phyloP scores from a whole-genome alignment of 1,140 invertebrate genomes.

The Trichonephila inaurata region DNA sequence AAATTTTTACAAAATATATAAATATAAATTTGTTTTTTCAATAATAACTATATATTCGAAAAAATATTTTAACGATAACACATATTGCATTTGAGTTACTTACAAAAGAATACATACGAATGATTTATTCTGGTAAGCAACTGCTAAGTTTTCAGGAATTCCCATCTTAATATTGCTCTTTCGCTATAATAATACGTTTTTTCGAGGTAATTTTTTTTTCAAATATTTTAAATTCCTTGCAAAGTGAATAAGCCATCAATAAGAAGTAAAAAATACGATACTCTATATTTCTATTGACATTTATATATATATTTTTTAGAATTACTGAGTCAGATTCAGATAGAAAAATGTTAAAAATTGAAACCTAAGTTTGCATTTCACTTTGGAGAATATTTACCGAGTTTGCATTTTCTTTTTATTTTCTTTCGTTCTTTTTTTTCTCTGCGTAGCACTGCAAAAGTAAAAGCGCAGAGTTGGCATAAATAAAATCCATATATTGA shows the following conservation, averaged over 20 bases:
- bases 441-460: background rate
- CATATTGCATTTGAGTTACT: too few relatives aligned
- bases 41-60: too few relatives aligned
- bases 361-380: slow-evolving; percentile 31
- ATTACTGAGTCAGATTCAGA: background rate
- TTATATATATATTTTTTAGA: background rate
- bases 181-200: too few relatives aligned
- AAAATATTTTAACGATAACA: too few relatives aligned
- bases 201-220: background rate
- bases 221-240: background rate
- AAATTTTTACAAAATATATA: too few relatives aligned
- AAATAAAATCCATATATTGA: slow-evolving; percentile 54
- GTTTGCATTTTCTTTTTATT: background rate
- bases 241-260: background rate
- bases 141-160: too few relatives aligned
- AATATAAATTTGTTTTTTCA: too few relatives aligned
- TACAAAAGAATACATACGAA: too few relatives aligned
- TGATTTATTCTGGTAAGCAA: too few relatives aligned
- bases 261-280: background rate
- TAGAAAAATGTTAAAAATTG: slow-evolving; percentile 43
- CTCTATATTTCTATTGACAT: background rate
- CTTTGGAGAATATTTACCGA: slow-evolving; percentile 14
- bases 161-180: too few relatives aligned
- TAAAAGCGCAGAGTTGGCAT: slow-evolving; percentile 25
- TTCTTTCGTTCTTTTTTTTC: background rate